Evolutionary conservation across 2,888 invertebrate species (phyloP).

Genomic region (Alloscopus bannaensis): DNA sequence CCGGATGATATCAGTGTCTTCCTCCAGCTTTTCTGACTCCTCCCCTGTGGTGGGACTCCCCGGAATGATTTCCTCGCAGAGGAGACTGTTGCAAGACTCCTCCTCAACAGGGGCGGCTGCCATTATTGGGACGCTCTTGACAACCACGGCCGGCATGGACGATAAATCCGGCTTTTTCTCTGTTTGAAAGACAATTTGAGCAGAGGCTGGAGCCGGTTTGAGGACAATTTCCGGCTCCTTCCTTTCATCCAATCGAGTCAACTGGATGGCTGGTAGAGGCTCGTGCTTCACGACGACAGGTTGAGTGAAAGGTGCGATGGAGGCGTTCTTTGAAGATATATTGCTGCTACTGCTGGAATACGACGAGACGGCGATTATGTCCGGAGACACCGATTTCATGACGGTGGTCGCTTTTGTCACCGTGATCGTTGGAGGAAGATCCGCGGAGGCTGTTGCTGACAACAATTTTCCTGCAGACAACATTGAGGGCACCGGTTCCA

Average conservation of each 20-base stretch:
- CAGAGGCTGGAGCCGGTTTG: slow-evolving; percentile 42
- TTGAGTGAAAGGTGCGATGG: slow-evolving; percentile 11
- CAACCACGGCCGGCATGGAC: not conserved
- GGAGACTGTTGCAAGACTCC: slow-evolving; percentile 75
- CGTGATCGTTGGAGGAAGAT: slow-evolving; percentile 47
- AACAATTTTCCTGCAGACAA: no score
- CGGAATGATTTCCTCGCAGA: slow-evolving; percentile 94
- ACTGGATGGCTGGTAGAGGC: not conserved
- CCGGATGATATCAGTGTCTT: not conserved
- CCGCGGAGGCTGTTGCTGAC: slow-evolving; percentile 15
- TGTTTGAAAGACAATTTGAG: slow-evolving; percentile 56
- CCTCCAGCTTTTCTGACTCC: slow-evolving; percentile 54
- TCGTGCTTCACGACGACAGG: no score
- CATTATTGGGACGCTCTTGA: not conserved
- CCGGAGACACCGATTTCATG: slow-evolving; percentile 52
- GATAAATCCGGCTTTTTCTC: slow-evolving; percentile 24
- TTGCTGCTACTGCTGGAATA: slow-evolving; percentile 31
- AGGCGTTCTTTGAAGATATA: not conserved
- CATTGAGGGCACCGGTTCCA: not conserved
- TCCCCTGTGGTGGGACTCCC: slow-evolving; percentile 82
- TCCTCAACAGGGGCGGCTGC: not conserved
- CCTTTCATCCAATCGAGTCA: not conserved
- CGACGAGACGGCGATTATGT: slow-evolving; percentile 41
- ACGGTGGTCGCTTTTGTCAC: slow-evolving; percentile 55
- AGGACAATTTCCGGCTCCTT: slow-evolving; percentile 44